A percentile compares a stretch with the other conserved stretches of the same genome.
phyloP scores from a whole-genome alignment of 2,113 vertebrate species.

The cattle (Bos taurus) region DNA sequence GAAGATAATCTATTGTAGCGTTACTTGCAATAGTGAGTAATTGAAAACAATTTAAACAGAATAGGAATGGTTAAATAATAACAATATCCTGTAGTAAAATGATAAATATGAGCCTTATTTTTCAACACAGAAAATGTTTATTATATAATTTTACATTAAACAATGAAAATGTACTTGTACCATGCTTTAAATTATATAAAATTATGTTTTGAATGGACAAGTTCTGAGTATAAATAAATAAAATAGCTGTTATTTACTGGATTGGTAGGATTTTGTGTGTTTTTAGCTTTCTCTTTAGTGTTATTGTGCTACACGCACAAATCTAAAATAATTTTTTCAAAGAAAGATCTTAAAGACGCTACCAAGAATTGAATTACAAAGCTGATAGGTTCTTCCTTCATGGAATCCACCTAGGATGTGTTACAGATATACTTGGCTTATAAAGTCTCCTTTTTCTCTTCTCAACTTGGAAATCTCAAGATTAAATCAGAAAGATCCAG shows the following conservation, averaged over 20 bases:
- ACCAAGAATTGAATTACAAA: background rate
- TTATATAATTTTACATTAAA: constrained; percentile 36
- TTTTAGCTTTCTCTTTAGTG: constrained; percentile 24
- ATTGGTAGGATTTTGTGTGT: background rate
- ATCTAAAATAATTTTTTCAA: background rate
- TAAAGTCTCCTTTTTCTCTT: background rate
- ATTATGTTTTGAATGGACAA: background rate
- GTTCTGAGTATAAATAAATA: constrained; percentile 22
- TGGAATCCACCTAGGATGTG: background rate
- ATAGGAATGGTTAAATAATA: constrained; percentile 31
- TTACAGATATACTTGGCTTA: background rate
- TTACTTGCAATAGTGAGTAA: constrained; percentile 30
- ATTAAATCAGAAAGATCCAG: background rate
- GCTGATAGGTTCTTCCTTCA: background rate
- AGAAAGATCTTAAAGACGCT: background rate
- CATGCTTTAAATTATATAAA: constrained; percentile 40
- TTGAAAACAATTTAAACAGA: constrained; percentile 1
- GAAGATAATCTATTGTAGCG: background rate
- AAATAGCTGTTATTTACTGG: constrained; percentile 28
- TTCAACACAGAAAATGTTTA: constrained; percentile 37
- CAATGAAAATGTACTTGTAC: constrained; percentile 14
- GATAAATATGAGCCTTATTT: constrained; percentile 47
- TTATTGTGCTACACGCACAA: background rate
- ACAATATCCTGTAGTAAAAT: constrained; percentile 3
- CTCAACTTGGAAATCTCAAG: background rate